A percentile compares a stretch with the other conserved stretches of the same genome.
Conservation (phyloP, 2,113 vertebrate genomes). For the Channa argus region DNA sequence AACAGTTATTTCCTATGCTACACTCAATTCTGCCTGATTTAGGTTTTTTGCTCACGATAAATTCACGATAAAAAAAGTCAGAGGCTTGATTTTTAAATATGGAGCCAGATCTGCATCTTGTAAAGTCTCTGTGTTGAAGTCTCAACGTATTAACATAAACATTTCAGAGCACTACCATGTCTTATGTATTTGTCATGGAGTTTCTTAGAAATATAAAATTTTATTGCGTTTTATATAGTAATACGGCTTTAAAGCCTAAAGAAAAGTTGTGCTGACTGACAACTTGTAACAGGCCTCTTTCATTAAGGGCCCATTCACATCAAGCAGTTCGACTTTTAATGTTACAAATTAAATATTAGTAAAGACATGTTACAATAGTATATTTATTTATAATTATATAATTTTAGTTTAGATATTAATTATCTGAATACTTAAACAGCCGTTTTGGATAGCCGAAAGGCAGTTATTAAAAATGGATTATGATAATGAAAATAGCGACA, state of each 20-base stretch:
- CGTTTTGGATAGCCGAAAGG: too few relatives aligned
- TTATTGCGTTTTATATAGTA: too few relatives aligned
- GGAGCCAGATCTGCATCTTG: background rate
- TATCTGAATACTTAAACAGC: too few relatives aligned
- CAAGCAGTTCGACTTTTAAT: background rate
- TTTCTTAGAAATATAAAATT: background rate
- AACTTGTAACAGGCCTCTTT: too few relatives aligned
- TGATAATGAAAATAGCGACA: too few relatives aligned
- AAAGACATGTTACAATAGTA: too few relatives aligned
- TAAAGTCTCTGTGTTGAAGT: background rate
- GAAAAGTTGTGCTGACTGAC: too few relatives aligned
- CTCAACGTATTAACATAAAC: background rate
- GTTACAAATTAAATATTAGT: background rate
- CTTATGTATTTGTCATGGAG: background rate
- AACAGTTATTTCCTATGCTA: background rate
- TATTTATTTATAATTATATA: too few relatives aligned
- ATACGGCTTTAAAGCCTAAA: too few relatives aligned
- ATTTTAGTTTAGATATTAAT: too few relatives aligned
- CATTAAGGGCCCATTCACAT: too few relatives aligned
- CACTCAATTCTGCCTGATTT: background rate
- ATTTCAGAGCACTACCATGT: background rate
- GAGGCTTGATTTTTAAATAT: background rate
- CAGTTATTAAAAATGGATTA: too few relatives aligned
- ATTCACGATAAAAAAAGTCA: background rate
- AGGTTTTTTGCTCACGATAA: background rate